These are phyloP conservation scores for Eucriotettix oculatus DNA, from an alignment of 2,888 invertebrate genomes.

Conservation along the genomic window DNA sequence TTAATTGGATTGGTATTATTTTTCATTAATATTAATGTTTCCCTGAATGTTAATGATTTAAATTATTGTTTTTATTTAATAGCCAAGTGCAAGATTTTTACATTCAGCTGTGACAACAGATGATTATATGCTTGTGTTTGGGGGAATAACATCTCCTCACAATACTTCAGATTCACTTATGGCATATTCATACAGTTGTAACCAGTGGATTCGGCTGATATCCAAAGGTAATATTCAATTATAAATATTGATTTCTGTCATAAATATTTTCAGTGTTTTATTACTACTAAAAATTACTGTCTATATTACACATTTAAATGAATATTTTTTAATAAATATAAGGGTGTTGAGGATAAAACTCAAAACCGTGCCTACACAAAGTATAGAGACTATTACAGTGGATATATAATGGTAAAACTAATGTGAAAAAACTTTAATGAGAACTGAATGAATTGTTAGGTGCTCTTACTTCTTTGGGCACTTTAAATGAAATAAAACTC, in stretches of 20 bases:
- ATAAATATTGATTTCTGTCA: background rate
- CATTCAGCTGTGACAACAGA: slow-evolving; percentile 80
- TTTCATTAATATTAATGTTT: background rate
- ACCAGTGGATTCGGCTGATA: slow-evolving; percentile 65
- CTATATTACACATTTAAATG: background rate
- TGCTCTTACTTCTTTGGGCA: too few relatives aligned
- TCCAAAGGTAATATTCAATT: slow-evolving; percentile 24
- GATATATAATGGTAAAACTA: too few relatives aligned
- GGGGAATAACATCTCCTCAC: slow-evolving; percentile 63
- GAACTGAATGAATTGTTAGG: too few relatives aligned
- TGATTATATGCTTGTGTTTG: slow-evolving; percentile 80
- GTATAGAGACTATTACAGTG: too few relatives aligned
- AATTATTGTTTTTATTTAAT: slow-evolving; percentile 14
- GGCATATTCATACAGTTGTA: slow-evolving; percentile 78
- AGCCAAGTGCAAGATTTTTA: slow-evolving; percentile 67
- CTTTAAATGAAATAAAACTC: too few relatives aligned
- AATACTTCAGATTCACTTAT: slow-evolving; percentile 59
- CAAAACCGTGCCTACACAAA: too few relatives aligned
- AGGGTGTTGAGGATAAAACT: slow-evolving; percentile 22
- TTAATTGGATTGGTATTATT: background rate
- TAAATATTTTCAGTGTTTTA: background rate
- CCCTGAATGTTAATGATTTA: background rate
- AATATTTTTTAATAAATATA: slow-evolving; percentile 6
- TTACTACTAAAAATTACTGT: background rate
- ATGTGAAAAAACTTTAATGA: too few relatives aligned